Conservation (phyloP, 2,888 invertebrate species). For the Halictus quadricinctus region DNA sequence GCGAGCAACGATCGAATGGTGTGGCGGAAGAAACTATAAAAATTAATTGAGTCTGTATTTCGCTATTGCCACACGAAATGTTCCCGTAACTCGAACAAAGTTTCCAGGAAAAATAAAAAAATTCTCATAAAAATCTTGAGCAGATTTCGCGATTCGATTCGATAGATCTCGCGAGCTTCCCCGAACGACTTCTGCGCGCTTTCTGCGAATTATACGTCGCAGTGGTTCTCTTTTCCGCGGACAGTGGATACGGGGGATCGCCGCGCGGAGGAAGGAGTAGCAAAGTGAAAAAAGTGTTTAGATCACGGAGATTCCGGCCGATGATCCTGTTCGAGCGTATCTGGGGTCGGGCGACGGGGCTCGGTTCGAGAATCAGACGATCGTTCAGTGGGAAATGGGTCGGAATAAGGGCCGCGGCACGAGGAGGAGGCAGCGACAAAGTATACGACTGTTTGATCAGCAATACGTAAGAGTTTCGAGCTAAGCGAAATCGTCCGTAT, state of each 20-base stretch:
- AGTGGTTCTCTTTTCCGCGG: too few species aligned
- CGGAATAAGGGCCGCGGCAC: constrained; percentile 24
- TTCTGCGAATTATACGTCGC: background rate
- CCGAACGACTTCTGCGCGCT: background rate
- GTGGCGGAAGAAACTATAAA: too few species aligned
- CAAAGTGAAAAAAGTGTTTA: constrained; percentile 3
- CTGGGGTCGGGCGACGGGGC: background rate
- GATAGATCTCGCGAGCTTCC: background rate
- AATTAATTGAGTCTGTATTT: too few species aligned
- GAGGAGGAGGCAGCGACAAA: constrained; percentile 21
- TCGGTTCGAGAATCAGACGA: constrained; percentile 19
- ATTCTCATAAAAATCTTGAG: background rate
- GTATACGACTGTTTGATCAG: constrained; percentile 54
- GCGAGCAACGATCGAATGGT: too few species aligned
- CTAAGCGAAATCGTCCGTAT: constrained; percentile 30
- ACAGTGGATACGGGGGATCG: too few species aligned
- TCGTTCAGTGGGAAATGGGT: constrained; percentile 36
- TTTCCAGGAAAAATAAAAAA: background rate
- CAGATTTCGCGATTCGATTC: background rate
- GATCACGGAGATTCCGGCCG: background rate
- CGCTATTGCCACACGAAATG: background rate
- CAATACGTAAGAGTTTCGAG: constrained; percentile 44
- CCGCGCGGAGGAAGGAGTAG: background rate
- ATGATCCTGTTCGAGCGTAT: background rate
- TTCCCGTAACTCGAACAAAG: background rate